Base-by-base conservation (phyloP, 2,888 invertebrate genomes). In the Xanthorhoe spadicearia region DNA sequence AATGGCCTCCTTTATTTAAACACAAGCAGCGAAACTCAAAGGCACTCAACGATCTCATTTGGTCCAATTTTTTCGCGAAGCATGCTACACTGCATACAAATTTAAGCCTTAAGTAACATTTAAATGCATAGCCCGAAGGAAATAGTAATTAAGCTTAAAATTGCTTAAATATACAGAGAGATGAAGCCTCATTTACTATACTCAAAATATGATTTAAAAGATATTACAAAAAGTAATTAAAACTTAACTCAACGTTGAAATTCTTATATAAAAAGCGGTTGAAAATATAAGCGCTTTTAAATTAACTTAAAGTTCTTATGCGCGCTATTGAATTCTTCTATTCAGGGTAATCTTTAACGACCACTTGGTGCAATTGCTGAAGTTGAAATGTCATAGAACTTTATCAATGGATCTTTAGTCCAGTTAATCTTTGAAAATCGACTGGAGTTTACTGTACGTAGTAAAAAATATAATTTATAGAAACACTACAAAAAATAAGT, bases 111-210 rank as follows among this genome's bases (percentile, higher is more conserved):
- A 88, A 89, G 88, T 85, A 78, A 86, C 85, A 90, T 92, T 92
- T 90, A 90, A 92, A 92, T 92, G 91, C 92, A 91, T 90, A 90
- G 83, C 61, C 68, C 57, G 69, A 61, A 61, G 46, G 59, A 63
- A 60, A 52, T 61, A 57, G 65, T 66, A 69, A 69, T 66, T 69
- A 69, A 58, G 66, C 69, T 60, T 19, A 59, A 62, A 65, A 58
- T 64, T 64, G 61, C 68, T 68, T 61, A 46, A 64, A 69, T 53
- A 51, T 68, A 56, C 38, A 53, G 66, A 62, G 60, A 66, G 60
- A 64, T 51, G 32, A 62, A 60, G 57, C 62, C 64, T 7, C 43
- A 48, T 58, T 58, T 66, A 58, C 60, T 64, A 43, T 57, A 64
- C 56, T 50, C 18, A 52, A 62, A 60, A 53, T 62, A 56, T 63